Base-by-base conservation (phyloP, 2,888 invertebrate species). In the Cartodere bifasciata region DNA sequence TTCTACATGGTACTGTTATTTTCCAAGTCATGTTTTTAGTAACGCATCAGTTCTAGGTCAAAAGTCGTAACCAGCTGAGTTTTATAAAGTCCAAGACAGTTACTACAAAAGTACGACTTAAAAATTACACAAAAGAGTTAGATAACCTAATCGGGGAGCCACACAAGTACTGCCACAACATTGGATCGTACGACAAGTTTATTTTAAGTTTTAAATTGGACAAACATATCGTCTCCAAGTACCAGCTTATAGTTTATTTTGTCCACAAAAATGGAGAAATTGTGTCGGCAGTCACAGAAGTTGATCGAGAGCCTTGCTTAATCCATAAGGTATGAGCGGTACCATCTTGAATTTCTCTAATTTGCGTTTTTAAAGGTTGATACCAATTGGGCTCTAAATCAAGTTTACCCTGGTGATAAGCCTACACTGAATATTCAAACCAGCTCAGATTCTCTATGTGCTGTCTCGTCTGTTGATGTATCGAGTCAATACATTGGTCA, bases 391-490 rank as follows among this genome's bases (percentile, higher is more conserved):
- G 58, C 58, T 14, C 56, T 61, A 28, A 55, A 55, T 4, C 57
- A 55, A 2, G 56, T 63, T 12, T 54, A 54, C 30, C 72, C 73
- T 1, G 72, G 71, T 6, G 56, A 59, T 7, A 45, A 52, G 12
- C 62, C 67, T 2, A 57, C 56, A 4, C 50, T 72, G 16, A 58
- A 58, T 17, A 50, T 74, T 5, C 58, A 60, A 40, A 65, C 71
- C 2, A 57, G 62, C 1, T 60, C 68, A 0, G 58, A 60, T 34
- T 73, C 73, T 0, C 45, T 72, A 2, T 75, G 75, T 45, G 67
- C 70, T 6, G 45, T 72, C 12, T 65, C 70, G 1, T 65, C 67
- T 2, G 61, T 70, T 1, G 75, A 75, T 49, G 67, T 68, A 43
- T 67, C 72, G 32, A 63, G 66, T 0, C 58, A 56, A 22, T 64